Percentiles rank a stretch among this genome's conserved stretches.
phyloP scores from a whole-genome alignment of 2,888 invertebrate genomes.

The Nebria salina region DNA sequence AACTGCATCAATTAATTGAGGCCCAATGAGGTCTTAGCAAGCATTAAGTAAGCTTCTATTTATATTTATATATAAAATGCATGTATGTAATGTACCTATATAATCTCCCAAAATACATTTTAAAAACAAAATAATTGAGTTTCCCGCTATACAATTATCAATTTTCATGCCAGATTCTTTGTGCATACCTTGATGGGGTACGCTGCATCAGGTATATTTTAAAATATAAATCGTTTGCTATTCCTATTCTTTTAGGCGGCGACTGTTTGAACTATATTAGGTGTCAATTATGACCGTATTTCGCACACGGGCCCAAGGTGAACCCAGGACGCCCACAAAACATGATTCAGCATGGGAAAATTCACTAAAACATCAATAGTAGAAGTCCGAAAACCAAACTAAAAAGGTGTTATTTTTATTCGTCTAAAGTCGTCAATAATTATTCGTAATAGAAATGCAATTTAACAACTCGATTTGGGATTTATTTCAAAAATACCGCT shows the following conservation, averaged over 20 bases:
- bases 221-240: not conserved
- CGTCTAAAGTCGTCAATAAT: not conserved
- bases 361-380: not conserved
- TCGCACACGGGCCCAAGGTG: conserved; percentile 31
- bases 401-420: not conserved
- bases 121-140: conserved; percentile 2
- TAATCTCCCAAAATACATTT: not conserved
- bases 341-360: conserved; percentile 47
- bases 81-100: too few relatives aligned
- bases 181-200: not conserved
- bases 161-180: conserved; percentile 26
- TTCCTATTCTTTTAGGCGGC: conserved; percentile 13
- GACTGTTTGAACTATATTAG: conserved; percentile 41
- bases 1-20: not conserved
- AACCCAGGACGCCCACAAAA: conserved; percentile 29
- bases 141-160: conserved; percentile 17
- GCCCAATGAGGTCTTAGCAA: too few relatives aligned
- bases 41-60: too few relatives aligned
- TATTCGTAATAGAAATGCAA: too few relatives aligned
- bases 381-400: not conserved
- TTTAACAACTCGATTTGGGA: too few relatives aligned
- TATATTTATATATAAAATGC: too few relatives aligned
- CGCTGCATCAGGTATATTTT: not conserved
- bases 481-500: too few relatives aligned
- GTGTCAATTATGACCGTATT: conserved; percentile 45